Conservation (phyloP, 2,888 invertebrate genomes). For the Apomyelois bistriatella region DNA sequence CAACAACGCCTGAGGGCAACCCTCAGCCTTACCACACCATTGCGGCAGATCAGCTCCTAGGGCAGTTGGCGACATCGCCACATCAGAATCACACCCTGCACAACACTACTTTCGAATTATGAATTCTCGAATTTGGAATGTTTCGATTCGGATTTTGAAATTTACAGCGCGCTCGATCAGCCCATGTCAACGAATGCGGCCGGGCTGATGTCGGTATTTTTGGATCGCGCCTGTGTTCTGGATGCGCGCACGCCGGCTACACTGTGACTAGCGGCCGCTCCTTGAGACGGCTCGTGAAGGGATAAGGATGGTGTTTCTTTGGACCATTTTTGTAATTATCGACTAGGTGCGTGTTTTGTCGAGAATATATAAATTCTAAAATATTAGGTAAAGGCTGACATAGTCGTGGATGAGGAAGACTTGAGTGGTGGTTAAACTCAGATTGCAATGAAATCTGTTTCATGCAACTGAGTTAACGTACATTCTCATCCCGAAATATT, state of each 20-base stretch:
- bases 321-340: constrained; percentile 20
- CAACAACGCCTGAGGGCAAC: constrained; percentile 60
- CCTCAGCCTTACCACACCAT: constrained; percentile 66
- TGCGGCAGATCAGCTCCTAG: constrained; percentile 65
- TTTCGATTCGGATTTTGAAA: constrained; percentile 18
- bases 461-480: too few species aligned
- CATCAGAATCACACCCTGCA: constrained; percentile 36
- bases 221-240: constrained; percentile 49
- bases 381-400: too few species aligned
- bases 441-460: too few species aligned
- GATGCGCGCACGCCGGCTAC: constrained; percentile 69
- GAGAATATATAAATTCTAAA: background rate
- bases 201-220: constrained; percentile 57
- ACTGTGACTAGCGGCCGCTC: constrained; percentile 64
- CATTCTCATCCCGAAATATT: too few species aligned
- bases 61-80: constrained; percentile 68
- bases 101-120: constrained; percentile 13
- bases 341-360: constrained; percentile 18
- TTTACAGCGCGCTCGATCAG: constrained; percentile 40
- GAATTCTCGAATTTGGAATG: constrained; percentile 14
- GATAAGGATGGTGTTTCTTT: constrained; percentile 40
- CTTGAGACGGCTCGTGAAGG: constrained; percentile 69
- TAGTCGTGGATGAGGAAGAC: too few species aligned
- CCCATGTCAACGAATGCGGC: constrained; percentile 47
- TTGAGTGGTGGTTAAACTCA: too few species aligned